Conservation (phyloP, 2,888 invertebrate species). For the Trachelus tabidus region DNA sequence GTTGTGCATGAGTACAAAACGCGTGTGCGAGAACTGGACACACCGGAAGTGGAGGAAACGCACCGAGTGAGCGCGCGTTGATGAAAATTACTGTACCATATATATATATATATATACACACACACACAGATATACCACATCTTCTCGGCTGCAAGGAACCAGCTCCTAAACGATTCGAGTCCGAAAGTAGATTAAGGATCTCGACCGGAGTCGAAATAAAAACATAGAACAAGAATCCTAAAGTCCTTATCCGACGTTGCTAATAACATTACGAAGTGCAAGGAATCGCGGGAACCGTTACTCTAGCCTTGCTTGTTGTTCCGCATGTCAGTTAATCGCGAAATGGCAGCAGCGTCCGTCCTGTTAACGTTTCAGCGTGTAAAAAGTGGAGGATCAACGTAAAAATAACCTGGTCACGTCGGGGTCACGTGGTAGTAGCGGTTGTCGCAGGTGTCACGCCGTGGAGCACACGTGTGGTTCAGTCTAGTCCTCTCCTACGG, state of each 20-base stretch:
- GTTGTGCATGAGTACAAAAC: not conserved
- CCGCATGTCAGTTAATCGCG: not conserved
- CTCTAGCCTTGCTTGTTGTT: not conserved
- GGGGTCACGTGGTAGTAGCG: not conserved
- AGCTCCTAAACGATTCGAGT: not conserved
- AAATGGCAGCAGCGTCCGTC: not conserved
- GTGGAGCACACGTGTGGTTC: not conserved
- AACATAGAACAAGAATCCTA: not conserved
- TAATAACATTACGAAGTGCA: not conserved
- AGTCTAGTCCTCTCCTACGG: not conserved
- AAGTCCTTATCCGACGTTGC: not conserved
- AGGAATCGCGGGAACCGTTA: not conserved
- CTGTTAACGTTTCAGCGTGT: not conserved
- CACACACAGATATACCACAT: not conserved
- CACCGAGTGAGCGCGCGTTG: not conserved
- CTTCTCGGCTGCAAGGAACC: not conserved
- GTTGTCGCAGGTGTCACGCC: not conserved
- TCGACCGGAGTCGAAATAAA: not conserved
- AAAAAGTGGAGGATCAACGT: not conserved
- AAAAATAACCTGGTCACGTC: not conserved
- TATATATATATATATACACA: too few relatives aligned
- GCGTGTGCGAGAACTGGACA: not conserved
- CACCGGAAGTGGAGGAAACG: not conserved
- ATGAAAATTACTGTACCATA: not conserved
- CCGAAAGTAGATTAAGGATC: not conserved